Percentiles rank a stretch among this genome's conserved stretches.
Conservation (phyloP, 1,140 invertebrate species). For the Sarcophaga bullata region DNA sequence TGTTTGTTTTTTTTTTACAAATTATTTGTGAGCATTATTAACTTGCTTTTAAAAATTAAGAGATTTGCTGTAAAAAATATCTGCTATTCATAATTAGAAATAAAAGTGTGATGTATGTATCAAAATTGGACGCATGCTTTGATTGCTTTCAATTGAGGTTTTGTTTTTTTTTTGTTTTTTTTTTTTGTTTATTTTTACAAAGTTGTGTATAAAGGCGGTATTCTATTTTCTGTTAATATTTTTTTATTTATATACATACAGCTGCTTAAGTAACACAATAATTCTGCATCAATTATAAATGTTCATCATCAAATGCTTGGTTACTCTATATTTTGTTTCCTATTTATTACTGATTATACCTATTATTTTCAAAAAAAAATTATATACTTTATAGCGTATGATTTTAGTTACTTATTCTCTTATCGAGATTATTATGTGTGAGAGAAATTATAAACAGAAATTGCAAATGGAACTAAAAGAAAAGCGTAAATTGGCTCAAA, state of each 20-base stretch:
- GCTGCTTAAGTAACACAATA: background rate
- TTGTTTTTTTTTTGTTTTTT: background rate
- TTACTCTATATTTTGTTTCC: background rate
- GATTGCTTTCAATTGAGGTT: constrained; percentile 7
- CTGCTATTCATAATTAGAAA: no score
- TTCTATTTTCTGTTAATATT: background rate
- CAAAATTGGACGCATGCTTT: constrained; percentile 16
- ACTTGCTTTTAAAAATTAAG: no score
- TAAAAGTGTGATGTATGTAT: background rate
- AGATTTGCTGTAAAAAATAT: no score
- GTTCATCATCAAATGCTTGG: background rate
- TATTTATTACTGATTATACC: no score
- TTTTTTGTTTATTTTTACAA: no score
- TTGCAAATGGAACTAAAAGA: no score
- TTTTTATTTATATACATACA: background rate
- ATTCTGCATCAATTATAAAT: background rate
- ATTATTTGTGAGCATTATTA: no score
- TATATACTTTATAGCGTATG: no score
- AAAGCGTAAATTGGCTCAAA: background rate
- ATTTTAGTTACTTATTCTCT: no score
- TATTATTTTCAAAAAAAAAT: no score
- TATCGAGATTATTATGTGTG: no score
- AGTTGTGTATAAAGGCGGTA: background rate
- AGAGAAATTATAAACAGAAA: background rate
- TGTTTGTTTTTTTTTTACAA: no score